phyloP scores from a whole-genome alignment of 2,888 invertebrate species.

The Polymixis flavicincta region DNA sequence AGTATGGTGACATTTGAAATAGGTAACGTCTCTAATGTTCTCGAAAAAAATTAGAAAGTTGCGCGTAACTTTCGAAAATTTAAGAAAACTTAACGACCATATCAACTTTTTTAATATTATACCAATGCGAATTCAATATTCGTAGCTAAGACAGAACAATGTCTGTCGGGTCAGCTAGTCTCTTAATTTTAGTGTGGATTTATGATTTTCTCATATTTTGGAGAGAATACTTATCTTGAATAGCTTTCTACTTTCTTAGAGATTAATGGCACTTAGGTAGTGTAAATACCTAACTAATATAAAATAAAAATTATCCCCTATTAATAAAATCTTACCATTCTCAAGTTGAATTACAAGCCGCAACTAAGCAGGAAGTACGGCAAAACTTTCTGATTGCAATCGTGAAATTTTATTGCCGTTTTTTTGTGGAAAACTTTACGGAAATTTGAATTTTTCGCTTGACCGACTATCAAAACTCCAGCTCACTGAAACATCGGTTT shows the following conservation, averaged over 20 bases:
- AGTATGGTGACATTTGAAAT: no score
- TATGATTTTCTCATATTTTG: background rate
- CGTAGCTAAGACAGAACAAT: no score
- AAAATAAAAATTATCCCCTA: background rate
- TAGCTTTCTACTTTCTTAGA: background rate
- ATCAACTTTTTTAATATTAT: no score
- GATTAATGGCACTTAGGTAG: background rate
- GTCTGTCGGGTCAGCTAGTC: no score
- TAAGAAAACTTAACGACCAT: no score
- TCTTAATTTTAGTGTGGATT: background rate
- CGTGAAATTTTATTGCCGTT: slow-evolving; percentile 37
- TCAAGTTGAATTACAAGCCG: slow-evolving; percentile 1
- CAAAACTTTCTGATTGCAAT: slow-evolving; percentile 45
- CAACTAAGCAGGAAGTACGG: slow-evolving; percentile 16
- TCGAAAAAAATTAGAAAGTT: no score
- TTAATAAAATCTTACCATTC: slow-evolving; percentile 1
- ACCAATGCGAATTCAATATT: no score
- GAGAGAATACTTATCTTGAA: background rate
- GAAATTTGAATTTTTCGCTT: slow-evolving; percentile 50
- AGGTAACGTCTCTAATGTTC: no score
- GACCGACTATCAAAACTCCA: slow-evolving; percentile 36
- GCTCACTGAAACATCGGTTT: slow-evolving; percentile 35
- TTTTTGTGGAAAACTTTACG: slow-evolving; percentile 28
- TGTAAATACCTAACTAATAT: background rate
- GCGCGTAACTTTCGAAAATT: no score